A percentile compares a stretch with the other conserved stretches of the same genome.
These are phyloP conservation scores for Pediacus dermestoides DNA, from an alignment of 2,888 invertebrate genomes.

Conservation along the genomic window DNA sequence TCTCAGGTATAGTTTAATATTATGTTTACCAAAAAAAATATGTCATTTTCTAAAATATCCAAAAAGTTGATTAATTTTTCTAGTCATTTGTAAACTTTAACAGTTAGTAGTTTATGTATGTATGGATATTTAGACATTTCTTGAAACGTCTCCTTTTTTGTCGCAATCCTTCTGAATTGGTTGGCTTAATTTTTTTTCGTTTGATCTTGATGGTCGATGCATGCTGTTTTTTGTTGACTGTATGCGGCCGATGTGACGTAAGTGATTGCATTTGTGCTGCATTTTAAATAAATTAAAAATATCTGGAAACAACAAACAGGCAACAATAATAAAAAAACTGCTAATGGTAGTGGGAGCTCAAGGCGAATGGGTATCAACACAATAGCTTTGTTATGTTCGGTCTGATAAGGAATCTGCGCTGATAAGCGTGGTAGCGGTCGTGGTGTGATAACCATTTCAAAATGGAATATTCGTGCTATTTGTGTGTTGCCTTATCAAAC, in stretches of 20 bases:
- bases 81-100: too few species aligned
- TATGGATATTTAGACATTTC: too few species aligned
- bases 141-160: too few species aligned
- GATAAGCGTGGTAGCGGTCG: slow-evolving; percentile 14
- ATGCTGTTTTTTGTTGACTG: too few species aligned
- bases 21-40: too few species aligned
- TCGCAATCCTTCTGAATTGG: too few species aligned
- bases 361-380: slow-evolving; percentile 31
- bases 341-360: slow-evolving; percentile 26
- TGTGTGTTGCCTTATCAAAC: slow-evolving; percentile 42
- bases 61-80: too few species aligned
- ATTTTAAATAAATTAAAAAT: slow-evolving; percentile 1
- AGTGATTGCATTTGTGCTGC: neutral
- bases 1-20: too few species aligned
- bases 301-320: slow-evolving; percentile 1
- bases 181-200: too few species aligned
- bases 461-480: slow-evolving; percentile 52
- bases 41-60: too few species aligned
- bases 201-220: too few species aligned
- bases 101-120: too few species aligned
- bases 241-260: neutral
- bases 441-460: slow-evolving; percentile 47
- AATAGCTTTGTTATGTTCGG: slow-evolving; percentile 29
- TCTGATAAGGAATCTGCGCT: slow-evolving; percentile 24
- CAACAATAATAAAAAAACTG: slow-evolving; percentile 21